A percentile compares a stretch with the other conserved stretches of the same genome.
Evolutionary conservation across 2,888 invertebrate genomes (phyloP).

Genomic region (Drosophila tanythrix): DNA sequence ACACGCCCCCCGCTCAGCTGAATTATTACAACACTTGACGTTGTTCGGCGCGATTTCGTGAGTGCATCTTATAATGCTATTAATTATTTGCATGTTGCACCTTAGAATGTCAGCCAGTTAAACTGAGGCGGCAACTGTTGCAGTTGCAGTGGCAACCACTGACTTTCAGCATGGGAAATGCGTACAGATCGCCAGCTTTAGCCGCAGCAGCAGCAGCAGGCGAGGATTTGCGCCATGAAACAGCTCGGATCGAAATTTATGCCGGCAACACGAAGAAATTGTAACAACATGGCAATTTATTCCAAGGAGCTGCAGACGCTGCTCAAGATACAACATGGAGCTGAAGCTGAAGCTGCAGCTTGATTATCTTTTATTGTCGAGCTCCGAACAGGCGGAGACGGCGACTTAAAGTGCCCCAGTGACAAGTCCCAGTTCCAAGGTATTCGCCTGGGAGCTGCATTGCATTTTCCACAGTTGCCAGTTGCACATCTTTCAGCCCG

Average conservation of each 20-base stretch:
- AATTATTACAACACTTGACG: constrained; percentile 81
- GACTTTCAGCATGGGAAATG: constrained; percentile 44
- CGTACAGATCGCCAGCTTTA: constrained; percentile 42
- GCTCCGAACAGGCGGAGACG: constrained; percentile 30
- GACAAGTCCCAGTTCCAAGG: constrained; percentile 56
- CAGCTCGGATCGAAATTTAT: constrained; percentile 64
- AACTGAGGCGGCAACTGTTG: constrained; percentile 22
- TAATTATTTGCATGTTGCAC: constrained; percentile 85
- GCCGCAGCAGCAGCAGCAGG: constrained; percentile 7
- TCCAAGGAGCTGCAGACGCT: constrained; percentile 54
- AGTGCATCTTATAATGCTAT: constrained; percentile 85
- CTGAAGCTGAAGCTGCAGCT: constrained; percentile 23
- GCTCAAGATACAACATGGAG: constrained; percentile 10
- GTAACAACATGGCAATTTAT: constrained; percentile 80
- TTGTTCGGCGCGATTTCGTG: constrained; percentile 84
- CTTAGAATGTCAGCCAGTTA: constrained; percentile 80
- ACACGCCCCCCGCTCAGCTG: constrained; percentile 48
- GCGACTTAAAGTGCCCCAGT: constrained; percentile 42
- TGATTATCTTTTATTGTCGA: constrained; percentile 71
- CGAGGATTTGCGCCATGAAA: constrained; percentile 47
- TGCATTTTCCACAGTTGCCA: constrained; percentile 56
- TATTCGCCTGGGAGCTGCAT: constrained; percentile 62
- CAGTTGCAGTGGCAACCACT: constrained; percentile 15
- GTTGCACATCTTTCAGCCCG: constrained; percentile 30
- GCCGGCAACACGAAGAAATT: constrained; percentile 79